These are phyloP conservation scores for Amaurobius ferox DNA, from an alignment of 2,888 invertebrate genomes.

Conservation along the genomic window DNA sequence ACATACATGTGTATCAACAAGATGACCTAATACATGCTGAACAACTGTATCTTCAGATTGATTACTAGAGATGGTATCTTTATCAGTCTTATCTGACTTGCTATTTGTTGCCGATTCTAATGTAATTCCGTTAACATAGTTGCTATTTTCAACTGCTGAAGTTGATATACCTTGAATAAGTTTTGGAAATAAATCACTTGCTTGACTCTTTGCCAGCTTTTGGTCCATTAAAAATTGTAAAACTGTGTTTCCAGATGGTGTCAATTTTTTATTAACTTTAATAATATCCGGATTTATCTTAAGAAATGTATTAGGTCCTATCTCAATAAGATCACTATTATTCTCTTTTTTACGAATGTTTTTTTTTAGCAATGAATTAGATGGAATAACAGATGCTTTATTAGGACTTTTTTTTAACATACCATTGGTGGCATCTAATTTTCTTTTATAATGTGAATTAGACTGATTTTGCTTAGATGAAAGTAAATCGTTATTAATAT, in stretches of 20 bases:
- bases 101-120: background rate
- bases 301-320: conserved; percentile 66
- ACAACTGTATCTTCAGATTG: conserved; percentile 24
- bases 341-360: background rate
- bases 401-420: background rate
- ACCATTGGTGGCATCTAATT: no score
- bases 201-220: conserved; percentile 22
- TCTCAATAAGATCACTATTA: conserved; percentile 56
- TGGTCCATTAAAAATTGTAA: conserved; percentile 66
- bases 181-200: conserved; percentile 9
- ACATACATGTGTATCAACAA: conserved; percentile 63
- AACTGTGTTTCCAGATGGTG: conserved; percentile 61
- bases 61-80: background rate
- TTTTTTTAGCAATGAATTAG: background rate
- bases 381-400: background rate
- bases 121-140: background rate
- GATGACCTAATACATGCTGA: conserved; percentile 55
- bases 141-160: background rate
- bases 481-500: no score
- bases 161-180: conserved; percentile 18
- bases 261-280: conserved; percentile 62
- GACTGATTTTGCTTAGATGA: background rate
- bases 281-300: conserved; percentile 68
- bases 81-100: background rate
- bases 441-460: no score